A percentile compares a stretch with the other conserved stretches of the same genome.
Conservation (phyloP, 2,113 vertebrate species). For the Lamprologus tigripictilis region DNA sequence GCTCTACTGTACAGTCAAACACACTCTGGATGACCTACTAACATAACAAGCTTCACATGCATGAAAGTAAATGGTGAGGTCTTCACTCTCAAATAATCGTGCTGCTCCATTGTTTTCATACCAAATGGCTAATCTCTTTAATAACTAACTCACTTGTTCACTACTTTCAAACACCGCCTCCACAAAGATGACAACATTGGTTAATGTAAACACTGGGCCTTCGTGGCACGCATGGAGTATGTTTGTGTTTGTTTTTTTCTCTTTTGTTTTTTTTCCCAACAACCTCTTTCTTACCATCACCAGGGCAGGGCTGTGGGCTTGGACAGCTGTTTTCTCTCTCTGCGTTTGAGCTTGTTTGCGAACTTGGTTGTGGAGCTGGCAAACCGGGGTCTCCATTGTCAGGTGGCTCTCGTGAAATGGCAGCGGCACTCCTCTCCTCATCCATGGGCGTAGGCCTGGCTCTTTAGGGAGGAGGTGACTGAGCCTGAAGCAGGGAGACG, state of each 20-base stretch:
- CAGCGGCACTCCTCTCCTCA: conserved; percentile 50
- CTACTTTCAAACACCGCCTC: not conserved
- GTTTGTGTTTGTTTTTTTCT: not conserved
- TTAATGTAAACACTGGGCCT: not conserved
- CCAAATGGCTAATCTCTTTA: not conserved
- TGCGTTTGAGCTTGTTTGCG: not conserved
- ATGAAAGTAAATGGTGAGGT: not conserved
- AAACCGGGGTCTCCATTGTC: conserved; percentile 38
- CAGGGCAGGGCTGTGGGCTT: not conserved
- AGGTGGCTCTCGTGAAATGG: conserved; percentile 51
- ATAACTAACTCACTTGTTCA: not conserved
- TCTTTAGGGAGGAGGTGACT: conserved; percentile 35
- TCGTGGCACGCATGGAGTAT: not conserved
- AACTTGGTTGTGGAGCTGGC: not conserved
- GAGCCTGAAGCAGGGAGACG: conserved; percentile 22
- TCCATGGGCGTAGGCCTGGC: conserved; percentile 60
- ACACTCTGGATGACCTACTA: not conserved
- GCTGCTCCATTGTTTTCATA: not conserved
- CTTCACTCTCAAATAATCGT: not conserved
- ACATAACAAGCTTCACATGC: not conserved
- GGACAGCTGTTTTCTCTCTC: not conserved
- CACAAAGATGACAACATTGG: not conserved
- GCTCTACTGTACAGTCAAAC: not conserved
- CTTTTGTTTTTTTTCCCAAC: not conserved
- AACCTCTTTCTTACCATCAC: conserved; percentile 25